Conservation (phyloP, 2,797 vertebrate species). For the Manis javanica region DNA sequence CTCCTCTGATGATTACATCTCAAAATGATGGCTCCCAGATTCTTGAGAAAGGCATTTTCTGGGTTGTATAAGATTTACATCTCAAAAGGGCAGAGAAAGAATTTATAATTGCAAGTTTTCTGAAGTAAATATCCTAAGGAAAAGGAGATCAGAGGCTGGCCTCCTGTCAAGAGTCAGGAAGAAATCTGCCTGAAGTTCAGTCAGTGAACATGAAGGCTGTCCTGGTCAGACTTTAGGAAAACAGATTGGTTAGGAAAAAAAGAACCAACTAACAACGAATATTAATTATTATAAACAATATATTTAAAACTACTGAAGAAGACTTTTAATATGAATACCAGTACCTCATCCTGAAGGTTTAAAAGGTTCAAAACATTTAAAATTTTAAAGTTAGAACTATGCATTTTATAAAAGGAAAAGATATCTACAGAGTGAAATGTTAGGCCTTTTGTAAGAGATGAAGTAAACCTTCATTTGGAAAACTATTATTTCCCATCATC, state of each 20-base stretch:
- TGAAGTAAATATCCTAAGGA: not conserved
- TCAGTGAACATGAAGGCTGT: not conserved
- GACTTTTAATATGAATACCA: not conserved
- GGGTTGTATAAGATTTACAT: not conserved
- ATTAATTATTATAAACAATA: not conserved
- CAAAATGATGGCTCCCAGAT: not conserved
- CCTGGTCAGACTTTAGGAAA: not conserved
- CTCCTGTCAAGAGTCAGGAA: not conserved
- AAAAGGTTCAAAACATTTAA: not conserved
- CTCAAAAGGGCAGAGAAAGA: not conserved
- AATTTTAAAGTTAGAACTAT: not conserved
- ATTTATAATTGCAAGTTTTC: not conserved
- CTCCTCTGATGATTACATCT: not conserved
- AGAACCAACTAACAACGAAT: not conserved
- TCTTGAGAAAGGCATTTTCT: not conserved
- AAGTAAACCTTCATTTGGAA: not conserved
- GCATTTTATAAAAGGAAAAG: not conserved
- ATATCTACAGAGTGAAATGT: not conserved
- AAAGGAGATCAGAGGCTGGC: too few relatives aligned
- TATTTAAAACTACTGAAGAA: not conserved
- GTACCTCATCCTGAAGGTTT: not conserved
- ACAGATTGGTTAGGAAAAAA: not conserved
- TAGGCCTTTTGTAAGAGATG: not conserved
- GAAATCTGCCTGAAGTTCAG: not conserved
- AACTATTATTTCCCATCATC: not conserved